These are phyloP conservation scores for Jacana jacana DNA, from an alignment of 2,113 vertebrate species.

Conservation along the genomic window DNA sequence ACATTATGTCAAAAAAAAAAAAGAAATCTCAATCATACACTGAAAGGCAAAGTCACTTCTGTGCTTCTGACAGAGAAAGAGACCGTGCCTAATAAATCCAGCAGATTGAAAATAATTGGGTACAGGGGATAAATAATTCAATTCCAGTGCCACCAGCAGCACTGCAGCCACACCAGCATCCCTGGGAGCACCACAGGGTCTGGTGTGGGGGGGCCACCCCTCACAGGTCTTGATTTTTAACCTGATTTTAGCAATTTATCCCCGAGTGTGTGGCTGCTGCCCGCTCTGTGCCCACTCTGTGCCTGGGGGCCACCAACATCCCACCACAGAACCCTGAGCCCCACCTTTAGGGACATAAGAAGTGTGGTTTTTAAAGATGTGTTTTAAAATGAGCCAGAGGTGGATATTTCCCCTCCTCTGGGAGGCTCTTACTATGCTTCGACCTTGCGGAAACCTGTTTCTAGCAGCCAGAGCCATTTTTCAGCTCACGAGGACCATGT, in stretches of 20 bases:
- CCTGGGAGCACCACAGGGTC: rapidly evolving
- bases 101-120: not conserved
- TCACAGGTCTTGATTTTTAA: rapidly evolving
- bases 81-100: rapidly evolving
- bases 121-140: rapidly evolving
- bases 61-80: not conserved
- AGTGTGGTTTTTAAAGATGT: rapidly evolving
- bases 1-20: not conserved
- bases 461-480: not conserved
- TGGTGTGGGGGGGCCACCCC: rapidly evolving
- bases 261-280: not conserved
- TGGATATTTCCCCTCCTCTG: not conserved
- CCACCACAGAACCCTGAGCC: rapidly evolving
- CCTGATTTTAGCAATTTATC: not conserved
- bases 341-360: rapidly evolving
- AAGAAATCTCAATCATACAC: not conserved
- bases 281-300: rapidly evolving
- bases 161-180: rapidly evolving
- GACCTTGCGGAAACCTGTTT: rapidly evolving
- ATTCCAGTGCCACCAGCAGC: not conserved
- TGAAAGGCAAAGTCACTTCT: not conserved
- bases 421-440: rapidly evolving
- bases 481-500: not conserved
- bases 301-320: rapidly evolving
- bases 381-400: rapidly evolving